Base-by-base conservation (phyloP, 2,113 vertebrate genomes). In the Semnornis frantzii region DNA sequence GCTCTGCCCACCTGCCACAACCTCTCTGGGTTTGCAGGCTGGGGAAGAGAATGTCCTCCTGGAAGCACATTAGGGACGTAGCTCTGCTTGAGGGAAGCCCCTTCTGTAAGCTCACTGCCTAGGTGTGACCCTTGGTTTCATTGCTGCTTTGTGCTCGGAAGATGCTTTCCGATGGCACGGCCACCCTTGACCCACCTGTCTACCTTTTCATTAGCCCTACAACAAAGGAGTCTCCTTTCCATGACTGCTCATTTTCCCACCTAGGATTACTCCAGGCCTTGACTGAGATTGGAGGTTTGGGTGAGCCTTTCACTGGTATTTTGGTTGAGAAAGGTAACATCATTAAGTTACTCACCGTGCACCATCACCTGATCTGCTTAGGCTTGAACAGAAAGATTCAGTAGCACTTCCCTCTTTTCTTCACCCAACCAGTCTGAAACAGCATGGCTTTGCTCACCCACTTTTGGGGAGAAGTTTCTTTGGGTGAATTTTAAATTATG, bases 321-420 rank as follows among this genome's bases (percentile, higher is more conserved):
- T 50, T 42, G 14, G 12, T 55, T 48, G 52, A 60, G 59, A 46
- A 31, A 65, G 10, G 54, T 34, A 59, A 46, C 21, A 27, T 20
- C 8, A n/a, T 50, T 50, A 48, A n/a, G 10, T 55, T 66, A 34
- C 5, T 44, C 33, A 48, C 21, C 4, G 7, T 42, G 9, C 39
- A 50, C 23, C 48, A 66, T 54, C 15, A 15, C 30, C 9, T 30
- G 27, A 8, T 55, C 81, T 81, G 8, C 46, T 39, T 31, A 60
- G 27, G n/a, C 60, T 12, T 63, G 55, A 68, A 54, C 9, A 77
- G 34, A 55, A 58, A 20, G 63, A 39, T 25, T 73, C 55, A 5
- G 64, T 8, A 31, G 30, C 3, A 3, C 12, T 44, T 54, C 5
- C 5, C 5, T 1, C 4, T 5, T 6, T 39, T 31, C 34, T 20